These are phyloP conservation scores for Psix sp. DNA, from an alignment of 1,140 invertebrate species.

Conservation along the genomic window DNA sequence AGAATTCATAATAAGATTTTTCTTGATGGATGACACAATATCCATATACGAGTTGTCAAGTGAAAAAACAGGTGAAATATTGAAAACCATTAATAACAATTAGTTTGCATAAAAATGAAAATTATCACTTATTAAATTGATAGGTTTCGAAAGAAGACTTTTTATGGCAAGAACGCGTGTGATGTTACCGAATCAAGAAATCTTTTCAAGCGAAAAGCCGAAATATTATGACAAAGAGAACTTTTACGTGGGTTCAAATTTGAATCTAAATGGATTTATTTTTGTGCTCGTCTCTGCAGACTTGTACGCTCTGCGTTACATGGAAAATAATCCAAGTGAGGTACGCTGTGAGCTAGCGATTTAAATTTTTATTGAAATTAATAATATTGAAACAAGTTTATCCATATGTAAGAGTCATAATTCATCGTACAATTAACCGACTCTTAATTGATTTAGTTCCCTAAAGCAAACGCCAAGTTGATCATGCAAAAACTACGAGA, in stretches of 20 bases:
- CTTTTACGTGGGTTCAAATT: constrained; percentile 87
- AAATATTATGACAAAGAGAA: constrained; percentile 85
- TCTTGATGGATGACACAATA: constrained; percentile 89
- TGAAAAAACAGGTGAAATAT: constrained; percentile 83
- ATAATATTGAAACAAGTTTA: too few species aligned
- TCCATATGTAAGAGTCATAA: too few species aligned
- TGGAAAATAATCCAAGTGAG: constrained; percentile 88
- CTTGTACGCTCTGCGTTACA: constrained; percentile 90
- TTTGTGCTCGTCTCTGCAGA: constrained; percentile 89
- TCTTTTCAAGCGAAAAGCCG: constrained; percentile 82
- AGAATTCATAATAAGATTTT: constrained; percentile 89
- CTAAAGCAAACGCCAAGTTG: constrained; percentile 81
- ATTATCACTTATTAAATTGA: background rate
- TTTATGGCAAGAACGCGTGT: constrained; percentile 81
- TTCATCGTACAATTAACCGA: too few species aligned
- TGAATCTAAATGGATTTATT: constrained; percentile 86
- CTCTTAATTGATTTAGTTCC: constrained; percentile 81
- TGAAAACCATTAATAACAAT: background rate
- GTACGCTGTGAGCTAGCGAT: too few species aligned
- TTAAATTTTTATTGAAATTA: too few species aligned
- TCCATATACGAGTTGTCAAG: constrained; percentile 86
- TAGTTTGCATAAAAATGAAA: too few species aligned
- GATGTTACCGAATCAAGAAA: constrained; percentile 85
- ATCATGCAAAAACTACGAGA: constrained; percentile 85
- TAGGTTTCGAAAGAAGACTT: constrained; percentile 82